These are phyloP conservation scores for Neotragus pygmaeus DNA, from an alignment of 2,113 vertebrate species.

Conservation along the genomic window DNA sequence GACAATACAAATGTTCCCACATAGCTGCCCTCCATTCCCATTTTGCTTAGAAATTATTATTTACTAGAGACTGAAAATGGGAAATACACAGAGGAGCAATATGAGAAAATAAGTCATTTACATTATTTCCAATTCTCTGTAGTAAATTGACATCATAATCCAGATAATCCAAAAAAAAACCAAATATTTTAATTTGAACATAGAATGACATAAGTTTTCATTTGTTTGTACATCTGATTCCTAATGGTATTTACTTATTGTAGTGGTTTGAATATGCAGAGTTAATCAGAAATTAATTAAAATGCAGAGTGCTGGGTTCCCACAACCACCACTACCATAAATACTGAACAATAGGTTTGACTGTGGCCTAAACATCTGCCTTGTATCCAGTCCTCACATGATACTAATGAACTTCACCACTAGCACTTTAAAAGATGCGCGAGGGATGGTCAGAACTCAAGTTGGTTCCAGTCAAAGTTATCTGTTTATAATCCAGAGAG, in stretches of 20 bases:
- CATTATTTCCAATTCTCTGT: background rate
- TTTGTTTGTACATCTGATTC: background rate
- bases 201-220: background rate
- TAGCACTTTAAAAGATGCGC: background rate
- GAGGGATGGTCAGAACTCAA: no score
- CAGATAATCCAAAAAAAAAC: background rate
- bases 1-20: background rate
- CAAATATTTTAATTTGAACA: background rate
- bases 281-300: background rate
- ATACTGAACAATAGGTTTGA: background rate
- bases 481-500: background rate
- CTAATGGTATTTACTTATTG: background rate
- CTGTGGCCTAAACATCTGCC: background rate
- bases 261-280: background rate
- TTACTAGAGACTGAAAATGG: background rate
- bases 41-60: conserved; percentile 19
- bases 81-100: background rate
- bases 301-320: background rate
- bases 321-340: background rate
- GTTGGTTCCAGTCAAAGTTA: background rate
- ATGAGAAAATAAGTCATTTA: background rate
- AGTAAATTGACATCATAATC: background rate
- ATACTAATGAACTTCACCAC: background rate
- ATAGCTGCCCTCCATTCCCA: background rate
- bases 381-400: background rate